These are phyloP conservation scores for Poeciliopsis retropinna DNA, from an alignment of 2,113 vertebrate species.

Conservation along the genomic window DNA sequence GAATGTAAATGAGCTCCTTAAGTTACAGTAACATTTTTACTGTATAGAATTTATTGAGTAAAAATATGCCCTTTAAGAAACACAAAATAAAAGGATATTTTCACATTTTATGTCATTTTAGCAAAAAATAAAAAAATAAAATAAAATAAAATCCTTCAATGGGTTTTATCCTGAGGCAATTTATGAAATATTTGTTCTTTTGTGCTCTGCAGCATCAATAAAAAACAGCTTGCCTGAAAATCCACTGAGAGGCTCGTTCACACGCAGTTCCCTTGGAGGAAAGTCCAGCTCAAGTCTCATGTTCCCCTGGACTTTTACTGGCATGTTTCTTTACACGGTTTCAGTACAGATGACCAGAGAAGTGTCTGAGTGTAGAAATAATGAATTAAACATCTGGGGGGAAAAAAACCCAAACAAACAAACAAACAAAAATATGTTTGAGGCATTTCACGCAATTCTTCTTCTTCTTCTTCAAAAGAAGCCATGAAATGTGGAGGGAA, in stretches of 20 bases:
- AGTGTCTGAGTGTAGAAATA: neutral
- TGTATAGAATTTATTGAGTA: neutral
- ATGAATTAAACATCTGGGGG: neutral
- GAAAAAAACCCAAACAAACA: neutral
- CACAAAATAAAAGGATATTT: too few species aligned
- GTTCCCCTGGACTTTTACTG: neutral
- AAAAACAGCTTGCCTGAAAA: conserved; percentile 15
- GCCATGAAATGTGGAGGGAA: conserved; percentile 47
- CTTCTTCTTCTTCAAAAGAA: too few species aligned
- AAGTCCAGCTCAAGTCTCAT: conserved; percentile 15
- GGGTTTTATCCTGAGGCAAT: conserved; percentile 58
- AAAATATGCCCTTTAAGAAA: neutral
- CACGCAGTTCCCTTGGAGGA: conserved; percentile 39
- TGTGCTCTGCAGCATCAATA: conserved; percentile 44
- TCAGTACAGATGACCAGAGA: neutral
- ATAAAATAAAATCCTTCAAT: neutral
- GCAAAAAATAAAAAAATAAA: neutral
- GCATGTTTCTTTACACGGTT: neutral
- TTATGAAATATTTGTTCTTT: conserved; percentile 43
- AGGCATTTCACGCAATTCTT: conserved; percentile 7
- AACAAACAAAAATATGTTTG: neutral
- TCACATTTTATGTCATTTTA: neutral
- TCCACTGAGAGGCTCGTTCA: conserved; percentile 48
- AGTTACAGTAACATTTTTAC: neutral
- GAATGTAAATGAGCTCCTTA: neutral